Evolutionary conservation across 2,888 invertebrate species (phyloP).

Genomic region (Stenodema calcarata): DNA sequence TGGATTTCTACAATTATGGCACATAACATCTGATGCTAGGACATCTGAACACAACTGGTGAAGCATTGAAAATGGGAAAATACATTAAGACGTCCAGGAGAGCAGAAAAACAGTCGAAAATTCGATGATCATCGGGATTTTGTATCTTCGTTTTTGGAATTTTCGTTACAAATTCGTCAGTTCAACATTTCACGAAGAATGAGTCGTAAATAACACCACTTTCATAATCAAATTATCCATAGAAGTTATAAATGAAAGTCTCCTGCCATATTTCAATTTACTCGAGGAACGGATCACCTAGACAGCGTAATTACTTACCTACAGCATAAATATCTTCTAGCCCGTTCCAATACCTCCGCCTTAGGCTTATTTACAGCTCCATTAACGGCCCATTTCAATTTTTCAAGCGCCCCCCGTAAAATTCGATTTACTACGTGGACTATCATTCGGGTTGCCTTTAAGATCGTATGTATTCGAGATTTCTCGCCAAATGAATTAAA

Average conservation of each 20-base stretch:
- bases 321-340: background rate
- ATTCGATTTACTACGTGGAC: background rate
- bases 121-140: no score
- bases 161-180: no score
- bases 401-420: background rate
- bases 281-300: background rate
- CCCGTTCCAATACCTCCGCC: background rate
- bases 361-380: background rate
- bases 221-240: background rate
- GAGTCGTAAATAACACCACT: no score
- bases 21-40: no score
- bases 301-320: background rate
- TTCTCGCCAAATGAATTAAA: background rate
- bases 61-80: no score
- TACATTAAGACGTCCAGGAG: no score
- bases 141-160: no score
- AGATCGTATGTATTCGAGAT: background rate
- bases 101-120: no score
- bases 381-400: constrained; percentile 2
- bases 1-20: no score
- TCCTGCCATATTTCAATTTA: background rate
- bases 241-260: background rate
- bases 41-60: no score
- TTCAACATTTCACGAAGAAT: no score
- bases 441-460: background rate